Conservation (phyloP, 2,797 vertebrate genomes). For the Dendrocincla tyrannina region DNA sequence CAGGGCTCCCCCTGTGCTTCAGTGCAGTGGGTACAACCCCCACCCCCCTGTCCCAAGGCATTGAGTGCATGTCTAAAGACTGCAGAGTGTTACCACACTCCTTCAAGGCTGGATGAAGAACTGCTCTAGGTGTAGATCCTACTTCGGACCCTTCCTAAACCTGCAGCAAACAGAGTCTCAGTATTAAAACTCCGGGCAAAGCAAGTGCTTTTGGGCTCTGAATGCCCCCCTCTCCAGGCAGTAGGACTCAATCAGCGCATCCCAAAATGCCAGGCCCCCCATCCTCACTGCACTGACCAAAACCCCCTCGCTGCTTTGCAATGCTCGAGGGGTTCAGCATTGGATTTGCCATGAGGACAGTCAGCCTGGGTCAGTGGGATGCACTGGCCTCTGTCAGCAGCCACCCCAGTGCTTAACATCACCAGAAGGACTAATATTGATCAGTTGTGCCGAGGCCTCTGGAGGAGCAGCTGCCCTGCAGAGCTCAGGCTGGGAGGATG, state of each 20-base stretch:
- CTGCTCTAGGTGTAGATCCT: neutral
- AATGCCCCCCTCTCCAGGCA: neutral
- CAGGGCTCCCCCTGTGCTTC: neutral
- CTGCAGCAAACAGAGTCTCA: neutral
- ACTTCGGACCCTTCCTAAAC: neutral
- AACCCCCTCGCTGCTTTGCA: accelerated
- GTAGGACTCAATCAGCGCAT: neutral
- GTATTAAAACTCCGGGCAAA: neutral
- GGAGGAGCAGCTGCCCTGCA: neutral
- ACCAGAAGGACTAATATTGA: neutral
- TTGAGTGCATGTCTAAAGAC: neutral
- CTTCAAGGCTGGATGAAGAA: neutral
- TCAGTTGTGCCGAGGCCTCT: accelerated
- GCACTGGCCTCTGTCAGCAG: neutral
- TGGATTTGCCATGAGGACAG: neutral
- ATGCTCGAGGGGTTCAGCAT: neutral
- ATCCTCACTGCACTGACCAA: neutral
- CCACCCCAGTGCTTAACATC: neutral
- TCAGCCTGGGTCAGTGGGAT: neutral
- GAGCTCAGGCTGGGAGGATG: neutral
- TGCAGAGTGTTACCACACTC: neutral
- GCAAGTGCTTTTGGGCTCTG: neutral
- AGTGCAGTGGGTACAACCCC: neutral
- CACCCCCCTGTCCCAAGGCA: neutral
- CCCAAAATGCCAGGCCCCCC: neutral